These are phyloP conservation scores for Myotis vivesi DNA, from an alignment of 2,797 vertebrate genomes.

Conservation along the genomic window DNA sequence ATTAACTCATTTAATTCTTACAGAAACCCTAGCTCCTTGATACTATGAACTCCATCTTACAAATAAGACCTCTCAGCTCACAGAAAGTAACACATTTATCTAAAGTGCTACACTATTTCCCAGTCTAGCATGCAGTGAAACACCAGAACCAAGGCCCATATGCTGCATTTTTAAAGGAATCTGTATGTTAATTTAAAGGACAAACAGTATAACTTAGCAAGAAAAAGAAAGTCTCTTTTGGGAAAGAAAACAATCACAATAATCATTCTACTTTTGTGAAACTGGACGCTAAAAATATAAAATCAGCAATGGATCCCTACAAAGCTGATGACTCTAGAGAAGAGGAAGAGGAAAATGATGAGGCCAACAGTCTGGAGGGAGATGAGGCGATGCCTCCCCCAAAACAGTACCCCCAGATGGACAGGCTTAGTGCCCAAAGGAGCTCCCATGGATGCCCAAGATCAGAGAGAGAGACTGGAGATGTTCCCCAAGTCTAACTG, in stretches of 20 bases:
- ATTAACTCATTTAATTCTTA: not conserved
- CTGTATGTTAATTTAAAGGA: not conserved
- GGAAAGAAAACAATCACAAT: not conserved
- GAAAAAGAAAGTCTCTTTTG: not conserved
- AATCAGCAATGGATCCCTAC: conserved; percentile 88
- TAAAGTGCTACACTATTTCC: not conserved
- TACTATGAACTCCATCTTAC: not conserved
- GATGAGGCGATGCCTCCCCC: conserved; percentile 96
- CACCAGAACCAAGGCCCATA: not conserved
- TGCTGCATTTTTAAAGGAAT: not conserved
- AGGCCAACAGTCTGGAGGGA: conserved; percentile 93
- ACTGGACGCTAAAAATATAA: not conserved
- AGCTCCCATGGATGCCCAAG: conserved; percentile 97
- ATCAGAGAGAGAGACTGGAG: conserved; percentile 98
- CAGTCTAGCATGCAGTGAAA: not conserved
- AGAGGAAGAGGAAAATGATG: conserved; percentile 96
- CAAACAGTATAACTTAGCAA: not conserved
- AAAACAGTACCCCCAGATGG: conserved; percentile 90
- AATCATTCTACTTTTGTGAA: not conserved
- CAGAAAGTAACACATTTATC: not conserved
- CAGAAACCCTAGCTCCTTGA: not conserved
- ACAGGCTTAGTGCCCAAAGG: conserved; percentile 94
- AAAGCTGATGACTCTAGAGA: conserved; percentile 94
- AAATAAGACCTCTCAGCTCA: not conserved
- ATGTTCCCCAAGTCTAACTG: conserved; percentile 96